These are phyloP conservation scores for Heteractis magnifica DNA, from an alignment of 92 coral and sea anemone genomes.

Conservation along the genomic window DNA sequence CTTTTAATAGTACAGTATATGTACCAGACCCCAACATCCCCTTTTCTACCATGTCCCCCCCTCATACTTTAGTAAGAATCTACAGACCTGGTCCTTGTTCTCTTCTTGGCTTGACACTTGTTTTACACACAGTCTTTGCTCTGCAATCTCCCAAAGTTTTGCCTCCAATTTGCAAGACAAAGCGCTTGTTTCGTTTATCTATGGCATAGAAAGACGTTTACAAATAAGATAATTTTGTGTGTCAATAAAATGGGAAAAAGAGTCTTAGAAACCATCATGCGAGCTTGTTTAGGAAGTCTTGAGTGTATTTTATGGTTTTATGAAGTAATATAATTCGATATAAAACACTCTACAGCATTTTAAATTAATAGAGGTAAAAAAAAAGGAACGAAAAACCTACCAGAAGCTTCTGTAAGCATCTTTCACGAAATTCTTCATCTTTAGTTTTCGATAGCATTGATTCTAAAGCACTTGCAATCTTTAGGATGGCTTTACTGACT, in stretches of 20 bases:
- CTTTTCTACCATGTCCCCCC: no score
- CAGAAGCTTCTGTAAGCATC: conserved; percentile 20
- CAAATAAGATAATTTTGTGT: no score
- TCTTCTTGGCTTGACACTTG: not conserved
- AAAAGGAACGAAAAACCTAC: not conserved
- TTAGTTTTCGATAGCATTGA: conserved; percentile 65
- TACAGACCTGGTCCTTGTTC: conserved; percentile 12
- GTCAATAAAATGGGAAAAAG: not conserved
- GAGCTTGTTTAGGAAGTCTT: no score
- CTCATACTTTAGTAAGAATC: no score
- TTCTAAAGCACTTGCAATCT: conserved; percentile 60
- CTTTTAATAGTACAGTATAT: not conserved
- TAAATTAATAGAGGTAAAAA: not conserved
- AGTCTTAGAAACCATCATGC: no score
- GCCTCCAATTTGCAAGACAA: conserved; percentile 16
- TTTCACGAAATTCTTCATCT: conserved; percentile 56
- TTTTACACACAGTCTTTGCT: conserved; percentile 26
- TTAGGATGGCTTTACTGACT: conserved; percentile 68
- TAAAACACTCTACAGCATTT: not conserved
- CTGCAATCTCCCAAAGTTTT: conserved; percentile 47
- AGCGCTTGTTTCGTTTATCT: conserved; percentile 31
- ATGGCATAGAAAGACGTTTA: not conserved
- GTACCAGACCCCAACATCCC: not conserved
- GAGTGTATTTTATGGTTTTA: no score
- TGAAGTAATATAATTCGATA: no score